These are phyloP conservation scores for Xiphophorus couchianus DNA, from an alignment of 2,113 vertebrate genomes.

Conservation along the genomic window DNA sequence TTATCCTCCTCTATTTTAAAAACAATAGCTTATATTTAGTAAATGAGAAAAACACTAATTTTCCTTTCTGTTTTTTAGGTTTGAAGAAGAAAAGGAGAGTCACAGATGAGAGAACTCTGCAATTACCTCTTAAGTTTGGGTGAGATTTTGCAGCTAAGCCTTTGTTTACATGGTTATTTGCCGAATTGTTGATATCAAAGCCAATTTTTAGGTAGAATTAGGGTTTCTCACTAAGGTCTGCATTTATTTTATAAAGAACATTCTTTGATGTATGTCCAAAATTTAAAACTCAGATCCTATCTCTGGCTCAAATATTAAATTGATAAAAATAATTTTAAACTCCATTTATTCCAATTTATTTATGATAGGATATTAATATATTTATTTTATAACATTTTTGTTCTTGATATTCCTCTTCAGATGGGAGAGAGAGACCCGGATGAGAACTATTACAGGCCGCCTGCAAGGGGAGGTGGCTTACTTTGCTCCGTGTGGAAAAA, in stretches of 20 bases:
- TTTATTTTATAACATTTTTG: background rate
- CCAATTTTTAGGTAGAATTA: constrained; percentile 35
- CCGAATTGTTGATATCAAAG: constrained; percentile 31
- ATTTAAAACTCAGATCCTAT: no score
- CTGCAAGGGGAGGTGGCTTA: constrained; percentile 93
- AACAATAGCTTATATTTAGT: no score
- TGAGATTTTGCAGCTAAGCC: constrained; percentile 66
- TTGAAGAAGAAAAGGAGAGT: constrained; percentile 87
- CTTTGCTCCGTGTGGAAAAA: constrained; percentile 96
- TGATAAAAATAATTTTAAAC: no score
- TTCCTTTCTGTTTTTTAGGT: constrained; percentile 66
- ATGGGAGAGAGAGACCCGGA: constrained; percentile 94
- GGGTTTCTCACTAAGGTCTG: constrained; percentile 19
- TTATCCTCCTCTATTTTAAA: no score
- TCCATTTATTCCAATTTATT: no score
- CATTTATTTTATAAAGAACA: no score
- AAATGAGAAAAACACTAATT: constrained; percentile 19
- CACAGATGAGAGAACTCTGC: constrained; percentile 87
- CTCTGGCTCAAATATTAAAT: no score
- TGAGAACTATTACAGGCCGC: constrained; percentile 87
- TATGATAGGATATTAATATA: background rate
- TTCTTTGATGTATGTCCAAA: no score
- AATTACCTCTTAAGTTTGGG: constrained; percentile 90
- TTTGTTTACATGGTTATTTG: constrained; percentile 8
- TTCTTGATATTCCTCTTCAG: constrained; percentile 66